These are phyloP conservation scores for Volucella inanis DNA, from an alignment of 2,888 invertebrate species.

Conservation along the genomic window DNA sequence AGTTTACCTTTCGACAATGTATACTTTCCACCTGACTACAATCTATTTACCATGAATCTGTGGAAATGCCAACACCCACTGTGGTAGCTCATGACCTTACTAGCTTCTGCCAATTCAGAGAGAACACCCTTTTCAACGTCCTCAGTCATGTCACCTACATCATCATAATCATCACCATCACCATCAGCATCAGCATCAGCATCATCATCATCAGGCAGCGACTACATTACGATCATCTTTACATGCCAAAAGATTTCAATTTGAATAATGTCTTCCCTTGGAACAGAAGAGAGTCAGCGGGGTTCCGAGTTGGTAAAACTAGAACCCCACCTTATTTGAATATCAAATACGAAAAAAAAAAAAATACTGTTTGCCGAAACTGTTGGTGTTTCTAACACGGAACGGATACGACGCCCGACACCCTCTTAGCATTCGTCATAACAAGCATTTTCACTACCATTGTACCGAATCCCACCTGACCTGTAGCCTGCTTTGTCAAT, in stretches of 20 bases:
- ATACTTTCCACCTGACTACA: conserved; percentile 16
- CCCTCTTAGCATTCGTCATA: conserved; percentile 49
- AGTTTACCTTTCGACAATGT: background rate
- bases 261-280: conserved; percentile 62
- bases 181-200: conserved; percentile 15
- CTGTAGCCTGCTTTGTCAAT: conserved; percentile 40
- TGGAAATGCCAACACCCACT: conserved; percentile 15
- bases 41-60: conserved; percentile 16
- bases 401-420: background rate
- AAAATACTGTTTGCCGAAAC: conserved; percentile 35
- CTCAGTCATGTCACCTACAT: too few relatives aligned
- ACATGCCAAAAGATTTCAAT: conserved; percentile 72
- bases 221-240: conserved; percentile 58
- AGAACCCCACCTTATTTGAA: conserved; percentile 56
- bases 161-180: conserved; percentile 24
- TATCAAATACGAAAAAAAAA: conserved; percentile 48
- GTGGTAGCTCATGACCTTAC: conserved; percentile 59
- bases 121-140: conserved; percentile 25
- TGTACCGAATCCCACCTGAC: conserved; percentile 22
- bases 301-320: conserved; percentile 25
- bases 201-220: conserved; percentile 21
- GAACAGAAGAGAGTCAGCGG: conserved; percentile 46
- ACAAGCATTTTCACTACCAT: conserved; percentile 41
- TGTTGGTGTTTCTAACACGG: conserved; percentile 16
- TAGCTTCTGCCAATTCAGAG: background rate